A percentile compares a stretch with the other conserved stretches of the same genome.
Conservation (phyloP, 2,888 invertebrate genomes). For the Himalopsyche japonica region DNA sequence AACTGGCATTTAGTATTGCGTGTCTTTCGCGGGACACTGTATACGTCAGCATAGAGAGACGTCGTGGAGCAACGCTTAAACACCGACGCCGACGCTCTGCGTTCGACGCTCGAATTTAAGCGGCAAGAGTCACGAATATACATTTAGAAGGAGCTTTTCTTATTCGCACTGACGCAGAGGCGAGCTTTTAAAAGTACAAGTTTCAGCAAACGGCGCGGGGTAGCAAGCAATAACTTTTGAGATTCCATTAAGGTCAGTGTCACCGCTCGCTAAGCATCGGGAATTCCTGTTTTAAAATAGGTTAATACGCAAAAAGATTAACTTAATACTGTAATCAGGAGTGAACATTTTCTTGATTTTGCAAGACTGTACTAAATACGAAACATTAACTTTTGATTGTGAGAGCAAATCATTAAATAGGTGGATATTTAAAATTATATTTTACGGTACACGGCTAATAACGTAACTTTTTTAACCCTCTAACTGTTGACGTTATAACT, state of each 20-base stretch:
- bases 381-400: no score
- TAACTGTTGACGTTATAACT: no score
- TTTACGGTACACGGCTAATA: no score
- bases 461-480: no score
- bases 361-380: no score
- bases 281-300: not conserved
- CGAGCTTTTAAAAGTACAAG: not conserved
- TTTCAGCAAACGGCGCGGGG: not conserved
- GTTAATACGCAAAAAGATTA: not conserved
- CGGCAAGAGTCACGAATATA: not conserved
- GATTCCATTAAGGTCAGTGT: not conserved
- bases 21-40: not conserved
- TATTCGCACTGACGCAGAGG: not conserved
- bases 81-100: not conserved
- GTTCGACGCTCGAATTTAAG: not conserved
- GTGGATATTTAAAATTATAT: no score
- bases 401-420: no score
- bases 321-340: no score
- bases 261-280: not conserved
- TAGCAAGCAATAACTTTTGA: not conserved
- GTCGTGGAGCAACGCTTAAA: not conserved
- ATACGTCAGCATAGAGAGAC: not conserved
- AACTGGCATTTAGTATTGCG: not conserved
- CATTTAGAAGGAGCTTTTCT: not conserved
- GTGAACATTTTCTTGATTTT: no score